Conservation (phyloP, 2,888 invertebrate genomes). For the Aphodius sticticus region DNA sequence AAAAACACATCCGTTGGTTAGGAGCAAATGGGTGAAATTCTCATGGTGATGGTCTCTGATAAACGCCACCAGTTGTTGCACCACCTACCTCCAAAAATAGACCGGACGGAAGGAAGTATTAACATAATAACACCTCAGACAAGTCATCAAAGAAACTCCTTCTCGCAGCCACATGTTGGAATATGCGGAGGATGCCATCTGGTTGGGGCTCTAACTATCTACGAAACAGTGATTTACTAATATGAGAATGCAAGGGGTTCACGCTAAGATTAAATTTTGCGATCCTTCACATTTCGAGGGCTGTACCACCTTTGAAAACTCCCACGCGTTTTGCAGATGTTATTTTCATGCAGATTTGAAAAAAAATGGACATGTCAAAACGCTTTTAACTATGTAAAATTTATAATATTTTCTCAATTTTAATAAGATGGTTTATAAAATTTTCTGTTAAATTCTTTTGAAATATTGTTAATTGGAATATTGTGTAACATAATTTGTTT, state of each 20-base stretch:
- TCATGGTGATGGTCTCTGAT: background rate
- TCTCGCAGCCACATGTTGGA: background rate
- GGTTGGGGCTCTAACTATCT: background rate
- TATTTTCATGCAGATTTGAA: background rate
- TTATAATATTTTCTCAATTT: no score
- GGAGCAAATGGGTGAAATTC: background rate
- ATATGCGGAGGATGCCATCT: background rate
- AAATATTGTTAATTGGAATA: no score
- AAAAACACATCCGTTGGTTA: background rate
- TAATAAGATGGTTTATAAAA: no score
- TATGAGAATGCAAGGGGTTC: background rate
- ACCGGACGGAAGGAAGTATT: background rate
- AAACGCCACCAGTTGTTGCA: background rate
- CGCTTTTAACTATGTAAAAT: no score
- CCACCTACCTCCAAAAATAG: background rate
- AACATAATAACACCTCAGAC: conserved; percentile 4
- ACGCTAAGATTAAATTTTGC: background rate
- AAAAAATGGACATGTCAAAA: no score
- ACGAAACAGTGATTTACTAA: background rate
- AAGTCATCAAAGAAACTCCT: background rate
- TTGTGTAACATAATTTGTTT: no score
- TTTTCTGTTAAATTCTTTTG: no score
- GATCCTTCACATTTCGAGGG: background rate
- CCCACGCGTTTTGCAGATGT: background rate
- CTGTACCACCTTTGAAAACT: background rate